These are phyloP conservation scores for Stichopus horrens DNA, from an alignment of 53 echinoderm and acorn worm species.

Conservation along the genomic window DNA sequence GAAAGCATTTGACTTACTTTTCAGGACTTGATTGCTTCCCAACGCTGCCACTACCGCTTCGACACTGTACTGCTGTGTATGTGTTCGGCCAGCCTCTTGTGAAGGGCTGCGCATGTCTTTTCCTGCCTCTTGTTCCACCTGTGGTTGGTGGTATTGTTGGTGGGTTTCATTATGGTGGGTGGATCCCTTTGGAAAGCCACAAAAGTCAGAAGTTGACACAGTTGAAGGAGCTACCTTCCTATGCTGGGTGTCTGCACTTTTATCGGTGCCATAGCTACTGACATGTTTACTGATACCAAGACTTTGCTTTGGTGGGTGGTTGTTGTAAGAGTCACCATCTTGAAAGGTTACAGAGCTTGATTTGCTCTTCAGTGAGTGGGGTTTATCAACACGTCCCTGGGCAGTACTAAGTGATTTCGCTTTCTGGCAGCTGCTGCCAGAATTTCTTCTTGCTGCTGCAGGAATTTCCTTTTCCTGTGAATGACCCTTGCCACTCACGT, in stretches of 20 bases:
- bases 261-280: background rate
- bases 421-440: background rate
- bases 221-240: background rate
- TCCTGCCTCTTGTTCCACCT: no score
- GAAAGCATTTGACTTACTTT: no score
- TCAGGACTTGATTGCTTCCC: no score
- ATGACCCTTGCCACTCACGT: no score
- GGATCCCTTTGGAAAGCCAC: background rate
- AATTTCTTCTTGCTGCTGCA: background rate
- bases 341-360: background rate
- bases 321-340: background rate
- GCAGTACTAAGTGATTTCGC: background rate
- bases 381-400: background rate
- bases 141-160: no score
- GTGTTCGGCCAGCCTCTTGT: no score
- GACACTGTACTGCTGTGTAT: no score
- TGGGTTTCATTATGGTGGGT: background rate
- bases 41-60: no score
- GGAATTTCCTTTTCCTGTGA: no score
- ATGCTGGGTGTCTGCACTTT: background rate
- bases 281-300: background rate
- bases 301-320: background rate
- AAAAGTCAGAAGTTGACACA: no score
- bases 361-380: slow-evolving; percentile 1
- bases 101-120: no score